Percentiles rank a stretch among this genome's conserved stretches.
Evolutionary conservation across 2,113 vertebrate species (phyloP).

Genomic region (Oryzias woworae): DNA sequence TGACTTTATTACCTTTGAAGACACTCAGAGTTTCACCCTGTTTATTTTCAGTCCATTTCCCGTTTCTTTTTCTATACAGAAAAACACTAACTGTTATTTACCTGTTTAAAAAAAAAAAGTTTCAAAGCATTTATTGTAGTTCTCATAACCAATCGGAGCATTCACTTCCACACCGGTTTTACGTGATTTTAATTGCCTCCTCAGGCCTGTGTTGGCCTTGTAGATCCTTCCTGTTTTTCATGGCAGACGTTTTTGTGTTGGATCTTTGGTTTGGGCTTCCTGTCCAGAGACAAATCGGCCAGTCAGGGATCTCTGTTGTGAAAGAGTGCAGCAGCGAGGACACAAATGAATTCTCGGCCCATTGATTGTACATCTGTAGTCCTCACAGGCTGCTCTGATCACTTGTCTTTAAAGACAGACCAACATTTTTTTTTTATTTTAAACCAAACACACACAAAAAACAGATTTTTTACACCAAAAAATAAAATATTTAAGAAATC

Average conservation of each 20-base stretch:
- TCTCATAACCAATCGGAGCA: background rate
- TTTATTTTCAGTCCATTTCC: no score
- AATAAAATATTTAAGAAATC: background rate
- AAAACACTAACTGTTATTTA: no score
- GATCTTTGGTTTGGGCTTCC: constrained; percentile 69
- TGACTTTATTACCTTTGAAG: no score
- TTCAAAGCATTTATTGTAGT: constrained; percentile 1
- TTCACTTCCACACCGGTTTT: constrained; percentile 7
- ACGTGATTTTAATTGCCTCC: constrained; percentile 6
- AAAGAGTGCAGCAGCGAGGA: constrained; percentile 45
- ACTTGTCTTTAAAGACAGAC: no score
- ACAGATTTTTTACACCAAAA: background rate
- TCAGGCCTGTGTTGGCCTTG: constrained; percentile 1
- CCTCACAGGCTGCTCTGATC: background rate
- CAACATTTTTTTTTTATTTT: no score
- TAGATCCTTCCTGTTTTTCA: constrained; percentile 63
- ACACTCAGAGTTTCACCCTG: no score
- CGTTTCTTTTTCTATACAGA: no score
- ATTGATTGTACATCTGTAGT: background rate
- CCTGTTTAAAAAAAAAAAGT: background rate
- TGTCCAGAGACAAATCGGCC: constrained; percentile 78
- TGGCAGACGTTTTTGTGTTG: constrained; percentile 58
- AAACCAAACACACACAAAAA: no score
- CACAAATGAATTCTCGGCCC: constrained; percentile 46
- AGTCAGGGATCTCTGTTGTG: constrained; percentile 67